phyloP scores from a whole-genome alignment of 2,113 vertebrate species.

The Orcinus orca region DNA sequence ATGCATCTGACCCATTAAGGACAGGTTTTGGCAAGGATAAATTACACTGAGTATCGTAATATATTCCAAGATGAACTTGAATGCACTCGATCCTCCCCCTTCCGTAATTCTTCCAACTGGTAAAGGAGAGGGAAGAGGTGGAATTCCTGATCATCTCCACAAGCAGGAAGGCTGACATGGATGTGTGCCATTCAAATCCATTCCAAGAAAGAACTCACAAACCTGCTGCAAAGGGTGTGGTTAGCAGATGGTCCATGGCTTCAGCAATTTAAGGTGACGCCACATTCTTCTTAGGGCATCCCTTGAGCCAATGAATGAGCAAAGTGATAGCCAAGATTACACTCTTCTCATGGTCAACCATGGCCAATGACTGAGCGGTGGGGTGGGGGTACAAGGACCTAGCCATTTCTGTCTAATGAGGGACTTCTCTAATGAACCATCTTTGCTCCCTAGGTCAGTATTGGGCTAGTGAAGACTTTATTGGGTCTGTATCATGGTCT shows the following conservation, averaged over 20 bases:
- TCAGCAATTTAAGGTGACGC: background rate
- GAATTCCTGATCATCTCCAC: background rate
- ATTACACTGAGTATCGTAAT: background rate
- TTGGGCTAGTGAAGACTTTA: background rate
- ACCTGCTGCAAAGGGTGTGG: background rate
- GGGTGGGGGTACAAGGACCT: background rate
- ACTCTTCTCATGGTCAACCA: background rate
- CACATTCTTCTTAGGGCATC: background rate
- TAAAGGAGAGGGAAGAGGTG: background rate
- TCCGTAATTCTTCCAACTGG: background rate
- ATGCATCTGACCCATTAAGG: background rate
- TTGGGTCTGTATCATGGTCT: background rate
- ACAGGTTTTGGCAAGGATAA: conserved; percentile 35
- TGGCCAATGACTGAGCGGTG: background rate
- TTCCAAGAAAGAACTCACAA: background rate
- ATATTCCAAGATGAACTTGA: conserved; percentile 20
- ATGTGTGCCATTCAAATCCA: background rate
- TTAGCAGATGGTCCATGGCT: background rate
- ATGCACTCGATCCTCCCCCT: background rate
- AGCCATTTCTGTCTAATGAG: background rate
- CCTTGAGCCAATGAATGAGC: background rate
- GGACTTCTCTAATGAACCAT: background rate
- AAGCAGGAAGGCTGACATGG: background rate
- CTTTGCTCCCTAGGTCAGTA: background rate
- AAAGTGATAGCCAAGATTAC: background rate